phyloP scores from a whole-genome alignment of 2,113 vertebrate genomes.

The Takifugu bimaculatus region DNA sequence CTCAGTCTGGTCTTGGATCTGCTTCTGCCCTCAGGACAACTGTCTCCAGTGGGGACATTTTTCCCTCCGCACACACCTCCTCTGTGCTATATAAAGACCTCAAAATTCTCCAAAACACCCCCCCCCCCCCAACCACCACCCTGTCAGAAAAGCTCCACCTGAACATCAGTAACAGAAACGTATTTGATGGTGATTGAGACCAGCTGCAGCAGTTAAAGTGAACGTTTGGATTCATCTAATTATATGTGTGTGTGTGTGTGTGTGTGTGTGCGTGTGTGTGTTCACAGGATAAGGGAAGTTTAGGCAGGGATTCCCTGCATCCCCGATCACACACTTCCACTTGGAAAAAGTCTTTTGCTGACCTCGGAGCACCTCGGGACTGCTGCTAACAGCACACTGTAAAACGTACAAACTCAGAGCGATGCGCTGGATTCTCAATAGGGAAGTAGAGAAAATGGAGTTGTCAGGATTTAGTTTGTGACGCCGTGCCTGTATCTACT shows the following conservation, averaged over 20 bases:
- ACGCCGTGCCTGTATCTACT: no score
- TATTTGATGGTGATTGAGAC: conserved; percentile 65
- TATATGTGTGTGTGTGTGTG: conserved; percentile 7
- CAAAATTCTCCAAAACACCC: conserved; percentile 26
- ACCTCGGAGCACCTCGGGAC: conserved; percentile 46
- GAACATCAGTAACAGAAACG: conserved; percentile 32
- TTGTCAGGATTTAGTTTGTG: no score
- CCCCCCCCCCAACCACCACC: neutral
- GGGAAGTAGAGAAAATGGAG: no score
- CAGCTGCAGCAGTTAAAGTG: conserved; percentile 50
- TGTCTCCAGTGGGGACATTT: conserved; percentile 19
- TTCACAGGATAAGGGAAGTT: conserved; percentile 5
- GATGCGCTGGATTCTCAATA: neutral
- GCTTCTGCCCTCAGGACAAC: neutral
- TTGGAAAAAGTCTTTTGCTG: conserved; percentile 32
- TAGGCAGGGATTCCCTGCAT: conserved; percentile 55
- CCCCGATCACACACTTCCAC: neutral
- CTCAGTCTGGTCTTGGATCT: conserved; percentile 5
- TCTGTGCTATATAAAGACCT: conserved; percentile 55
- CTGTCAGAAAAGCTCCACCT: conserved; percentile 22
- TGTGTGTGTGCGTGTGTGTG: conserved; percentile 3
- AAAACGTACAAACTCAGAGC: neutral
- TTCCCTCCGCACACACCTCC: conserved; percentile 13
- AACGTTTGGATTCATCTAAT: conserved; percentile 17
- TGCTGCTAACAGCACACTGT: conserved; percentile 3